Base-by-base conservation (phyloP, 2,888 invertebrate species). In the Neoascia interrupta region DNA sequence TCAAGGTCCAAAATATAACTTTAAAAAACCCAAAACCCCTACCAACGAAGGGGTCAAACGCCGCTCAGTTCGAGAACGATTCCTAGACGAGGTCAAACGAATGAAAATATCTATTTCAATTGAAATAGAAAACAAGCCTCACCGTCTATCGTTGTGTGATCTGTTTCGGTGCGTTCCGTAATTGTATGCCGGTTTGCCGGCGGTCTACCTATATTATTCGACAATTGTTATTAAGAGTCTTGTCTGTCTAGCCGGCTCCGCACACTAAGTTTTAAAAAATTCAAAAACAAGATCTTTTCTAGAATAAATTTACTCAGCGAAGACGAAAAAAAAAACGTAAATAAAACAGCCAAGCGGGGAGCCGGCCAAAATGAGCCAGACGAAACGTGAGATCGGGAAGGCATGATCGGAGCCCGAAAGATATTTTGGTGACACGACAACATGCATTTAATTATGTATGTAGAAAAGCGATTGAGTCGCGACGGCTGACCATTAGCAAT, bases 381-480 rank as follows among this genome's bases (percentile, higher is more conserved):
- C 53, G 11, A 4, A 28, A 51, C 34, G n/a, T n/a, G n/a, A n/a
- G n/a, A n/a, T n/a, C n/a, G n/a, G 13, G 11, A 13, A 43, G 23
- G 31, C 6, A 19, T 10, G 36, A 61, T 49, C 49, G 41, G 15
- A 47, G 28, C 49, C 11, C 6, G 13, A 16, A 13, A 5, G 4
- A 26, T 54, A 36, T 63, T 75, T 69, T 39, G 39, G 53, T 53
- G 47, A 51, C 60, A 54, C n/a, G n/a, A 49, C 36, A 49, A 54
- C 61, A 68, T 75, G 49, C 61, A 56, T 75, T 56, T 11, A 21
- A 69, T 75, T 69, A 75, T 63, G 63, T 63, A 75, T 75, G 74
- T 56, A 43, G 75, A 69, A 61, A 63, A 69, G n/a, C n/a, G 56
- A 36, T 34, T 15, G 45, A 49, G 56, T 69, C 61, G 63, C 49